Evolutionary conservation across 2,888 invertebrate species (phyloP).

Genomic region (Cordilura impudica): DNA sequence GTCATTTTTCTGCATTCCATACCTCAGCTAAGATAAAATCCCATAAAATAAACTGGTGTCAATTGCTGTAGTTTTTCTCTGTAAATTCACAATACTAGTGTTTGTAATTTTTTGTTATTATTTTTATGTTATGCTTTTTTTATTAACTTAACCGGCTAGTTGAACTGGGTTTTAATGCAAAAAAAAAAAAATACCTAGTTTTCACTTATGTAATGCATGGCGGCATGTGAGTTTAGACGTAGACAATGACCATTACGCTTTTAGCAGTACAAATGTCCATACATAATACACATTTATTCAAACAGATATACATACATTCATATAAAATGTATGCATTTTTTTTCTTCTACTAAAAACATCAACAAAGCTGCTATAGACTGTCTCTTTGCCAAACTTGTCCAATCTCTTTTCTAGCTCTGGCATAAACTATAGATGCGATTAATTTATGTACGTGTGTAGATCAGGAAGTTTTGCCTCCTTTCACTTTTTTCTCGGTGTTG

Average conservation of each 20-base stretch:
- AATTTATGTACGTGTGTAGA: constrained; percentile 37
- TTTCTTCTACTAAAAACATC: background rate
- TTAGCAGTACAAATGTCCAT: constrained; percentile 30
- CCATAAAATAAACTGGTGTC: constrained; percentile 35
- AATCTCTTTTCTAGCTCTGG: constrained; percentile 4
- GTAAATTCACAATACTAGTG: background rate
- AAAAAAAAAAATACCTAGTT: constrained; percentile 23
- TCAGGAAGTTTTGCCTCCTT: constrained; percentile 73
- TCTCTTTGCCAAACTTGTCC: constrained; percentile 8
- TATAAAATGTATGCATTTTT: background rate
- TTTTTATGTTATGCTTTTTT: background rate
- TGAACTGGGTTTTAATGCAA: background rate
- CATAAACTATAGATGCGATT: constrained; percentile 26
- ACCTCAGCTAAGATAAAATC: background rate
- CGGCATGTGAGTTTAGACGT: background rate
- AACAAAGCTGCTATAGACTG: background rate
- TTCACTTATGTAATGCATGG: constrained; percentile 46
- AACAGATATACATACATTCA: background rate
- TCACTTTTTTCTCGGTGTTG: constrained; percentile 69
- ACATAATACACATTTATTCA: background rate
- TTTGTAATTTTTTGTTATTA: background rate
- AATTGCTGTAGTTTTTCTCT: constrained; percentile 34
- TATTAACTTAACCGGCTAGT: constrained; percentile 11
- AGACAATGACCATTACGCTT: constrained; percentile 29
- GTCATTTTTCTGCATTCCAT: background rate